A percentile compares a stretch with the other conserved stretches of the same genome.
Conservation (phyloP, 1,140 invertebrate species). For the Cotesia typhae region DNA sequence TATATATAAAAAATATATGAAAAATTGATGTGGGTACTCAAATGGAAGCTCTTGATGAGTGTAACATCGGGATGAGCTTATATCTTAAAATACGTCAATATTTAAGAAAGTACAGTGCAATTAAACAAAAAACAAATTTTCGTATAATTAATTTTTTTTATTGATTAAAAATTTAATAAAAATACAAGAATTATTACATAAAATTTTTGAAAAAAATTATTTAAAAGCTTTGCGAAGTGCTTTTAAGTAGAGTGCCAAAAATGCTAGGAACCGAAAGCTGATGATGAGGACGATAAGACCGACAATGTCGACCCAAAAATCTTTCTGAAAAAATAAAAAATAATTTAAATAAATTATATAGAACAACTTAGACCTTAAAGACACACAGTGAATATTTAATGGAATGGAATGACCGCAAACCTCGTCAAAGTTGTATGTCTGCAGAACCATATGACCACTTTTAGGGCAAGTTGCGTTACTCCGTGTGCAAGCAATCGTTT, state of each 20-base stretch:
- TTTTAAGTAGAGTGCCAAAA: constrained; percentile 74
- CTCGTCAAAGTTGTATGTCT: constrained; percentile 80
- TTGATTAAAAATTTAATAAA: no score
- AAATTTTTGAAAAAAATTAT: neutral
- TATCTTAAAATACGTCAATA: no score
- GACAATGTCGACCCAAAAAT: constrained; percentile 77
- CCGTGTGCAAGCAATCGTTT: constrained; percentile 75
- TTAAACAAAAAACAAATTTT: no score
- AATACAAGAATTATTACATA: no score
- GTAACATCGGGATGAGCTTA: no score
- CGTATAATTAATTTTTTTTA: no score
- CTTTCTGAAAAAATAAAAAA: constrained; percentile 65
- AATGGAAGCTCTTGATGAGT: no score
- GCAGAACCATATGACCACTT: constrained; percentile 79
- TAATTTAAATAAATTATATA: constrained; percentile 9
- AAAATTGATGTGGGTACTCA: no score
- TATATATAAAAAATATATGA: no score
- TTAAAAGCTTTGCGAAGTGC: constrained; percentile 63
- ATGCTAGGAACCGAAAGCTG: constrained; percentile 80
- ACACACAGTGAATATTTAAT: neutral
- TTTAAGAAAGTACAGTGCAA: no score
- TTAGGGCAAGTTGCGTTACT: constrained; percentile 78
- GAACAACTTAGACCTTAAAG: neutral
- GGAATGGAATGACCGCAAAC: constrained; percentile 59
- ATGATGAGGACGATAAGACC: constrained; percentile 77